Evolutionary conservation across 1,140 invertebrate genomes (phyloP), one percentile per base, ranked within the genome.

Genomic region (Panagrolaimus sp.): DNA sequence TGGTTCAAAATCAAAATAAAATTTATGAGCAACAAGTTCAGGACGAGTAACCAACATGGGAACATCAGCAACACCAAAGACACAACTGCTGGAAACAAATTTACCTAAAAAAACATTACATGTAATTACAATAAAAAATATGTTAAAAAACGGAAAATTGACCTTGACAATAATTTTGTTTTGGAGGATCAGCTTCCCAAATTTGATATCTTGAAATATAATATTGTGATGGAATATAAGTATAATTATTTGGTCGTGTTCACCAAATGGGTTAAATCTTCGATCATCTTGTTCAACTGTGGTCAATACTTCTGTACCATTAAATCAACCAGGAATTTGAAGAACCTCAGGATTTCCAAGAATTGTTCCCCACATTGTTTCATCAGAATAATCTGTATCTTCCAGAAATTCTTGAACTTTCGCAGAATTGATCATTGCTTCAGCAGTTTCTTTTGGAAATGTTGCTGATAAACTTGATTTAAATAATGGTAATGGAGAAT

Each of bases 21-120:
- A 63, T 63, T 79, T 81, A 67, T 79, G 78, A 8, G 72, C 78
- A 14, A 79, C 46, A 0, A 79, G 61, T 61, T 79, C 78, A 0
- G 73, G 72, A 25, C 77, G 46, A 20, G 23, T 71, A 31, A 79
- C 45, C 2, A 79, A 65, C 16, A 45, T 68, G 0, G 70, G 64
- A 13, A 79, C 45, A 45, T 80, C 77, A n/a, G 66, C 72, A 5
- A 81, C 65, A 7, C 77, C 77, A 57, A 71, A 79, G 42, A 81
- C 78, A 66, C 77, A 79, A 20, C 78, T 81, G 13, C 20, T 53
- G 47, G 43, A 38, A 20, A 67, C 69, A 38, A 73, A 68, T 72
- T 78, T 78, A 31, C 75, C 75, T 75, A 62, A 63, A 74, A n/a
- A n/a, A n/a, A n/a, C n/a, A n/a, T n/a, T n/a, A n/a, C n/a, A n/a